Evolutionary conservation across 1,140 invertebrate genomes (phyloP).

Genomic region (Cardiocondyla obscurior): DNA sequence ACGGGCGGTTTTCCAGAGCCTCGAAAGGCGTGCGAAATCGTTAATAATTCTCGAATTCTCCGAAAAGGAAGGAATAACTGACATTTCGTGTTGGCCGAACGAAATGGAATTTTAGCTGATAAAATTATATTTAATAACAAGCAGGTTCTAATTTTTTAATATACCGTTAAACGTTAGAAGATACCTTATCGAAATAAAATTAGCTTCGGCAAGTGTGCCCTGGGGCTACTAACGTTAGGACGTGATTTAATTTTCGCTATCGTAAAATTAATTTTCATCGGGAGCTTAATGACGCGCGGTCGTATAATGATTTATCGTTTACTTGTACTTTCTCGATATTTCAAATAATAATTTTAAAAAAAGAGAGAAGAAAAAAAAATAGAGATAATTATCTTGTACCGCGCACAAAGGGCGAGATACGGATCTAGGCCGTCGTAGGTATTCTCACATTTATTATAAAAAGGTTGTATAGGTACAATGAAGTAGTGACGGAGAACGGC

Average conservation of each 20-base stretch:
- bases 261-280: background rate
- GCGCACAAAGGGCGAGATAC: background rate
- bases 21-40: constrained; percentile 47
- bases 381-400: background rate
- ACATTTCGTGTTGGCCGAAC: background rate
- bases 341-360: background rate
- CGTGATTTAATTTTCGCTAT: background rate
- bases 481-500: background rate
- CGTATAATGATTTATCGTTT: background rate
- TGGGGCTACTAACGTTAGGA: too few species aligned
- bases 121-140: constrained; percentile 26
- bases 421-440: background rate
- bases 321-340: background rate
- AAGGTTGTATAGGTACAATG: background rate
- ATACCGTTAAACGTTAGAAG: background rate
- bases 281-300: background rate
- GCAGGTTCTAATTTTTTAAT: background rate
- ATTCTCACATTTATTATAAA: background rate
- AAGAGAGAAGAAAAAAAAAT: too few species aligned
- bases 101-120: background rate
- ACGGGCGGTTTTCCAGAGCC: constrained; percentile 33
- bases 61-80: background rate
- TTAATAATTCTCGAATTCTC: constrained; percentile 50
- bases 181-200: background rate
- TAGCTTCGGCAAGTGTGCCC: background rate